Percentiles rank a stretch among this genome's conserved stretches.
Conservation (phyloP, 2,113 vertebrate species). For the Neotoma lepida region DNA sequence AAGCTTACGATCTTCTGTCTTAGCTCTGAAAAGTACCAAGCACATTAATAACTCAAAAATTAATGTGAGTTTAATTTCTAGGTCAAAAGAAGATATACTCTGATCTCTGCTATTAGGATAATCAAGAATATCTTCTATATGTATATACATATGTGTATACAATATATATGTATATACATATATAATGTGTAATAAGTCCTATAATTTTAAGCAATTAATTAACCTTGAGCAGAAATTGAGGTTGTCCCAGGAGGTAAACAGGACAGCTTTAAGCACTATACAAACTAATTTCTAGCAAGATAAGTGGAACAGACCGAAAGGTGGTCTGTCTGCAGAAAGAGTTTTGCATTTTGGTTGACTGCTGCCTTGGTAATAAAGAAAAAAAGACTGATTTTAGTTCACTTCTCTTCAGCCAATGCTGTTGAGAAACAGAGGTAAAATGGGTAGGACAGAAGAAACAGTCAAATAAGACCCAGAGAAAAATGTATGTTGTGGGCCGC, state of each 20-base stretch:
- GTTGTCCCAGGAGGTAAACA: background rate
- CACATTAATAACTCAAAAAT: conserved; percentile 26
- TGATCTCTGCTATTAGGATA: conserved; percentile 11
- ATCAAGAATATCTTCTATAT: background rate
- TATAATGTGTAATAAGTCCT: background rate
- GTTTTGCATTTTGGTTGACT: background rate
- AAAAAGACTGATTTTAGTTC: background rate
- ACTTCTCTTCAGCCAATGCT: background rate
- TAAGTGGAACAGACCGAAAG: background rate
- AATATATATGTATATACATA: too few species aligned
- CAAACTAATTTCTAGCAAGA: background rate
- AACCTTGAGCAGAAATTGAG: background rate
- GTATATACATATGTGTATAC: too few species aligned
- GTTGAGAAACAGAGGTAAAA: background rate
- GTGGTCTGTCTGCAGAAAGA: background rate
- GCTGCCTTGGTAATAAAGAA: background rate
- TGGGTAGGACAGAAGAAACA: background rate
- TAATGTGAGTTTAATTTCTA: background rate
- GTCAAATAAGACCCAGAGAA: background rate
- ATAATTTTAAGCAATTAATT: background rate
- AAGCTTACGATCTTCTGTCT: background rate
- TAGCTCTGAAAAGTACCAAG: background rate
- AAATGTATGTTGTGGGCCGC: background rate
- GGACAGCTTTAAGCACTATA: background rate
- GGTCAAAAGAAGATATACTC: conserved; percentile 1